Evolutionary conservation across 2,888 invertebrate species (phyloP).

Genomic region (Oxyscelio sp.): DNA sequence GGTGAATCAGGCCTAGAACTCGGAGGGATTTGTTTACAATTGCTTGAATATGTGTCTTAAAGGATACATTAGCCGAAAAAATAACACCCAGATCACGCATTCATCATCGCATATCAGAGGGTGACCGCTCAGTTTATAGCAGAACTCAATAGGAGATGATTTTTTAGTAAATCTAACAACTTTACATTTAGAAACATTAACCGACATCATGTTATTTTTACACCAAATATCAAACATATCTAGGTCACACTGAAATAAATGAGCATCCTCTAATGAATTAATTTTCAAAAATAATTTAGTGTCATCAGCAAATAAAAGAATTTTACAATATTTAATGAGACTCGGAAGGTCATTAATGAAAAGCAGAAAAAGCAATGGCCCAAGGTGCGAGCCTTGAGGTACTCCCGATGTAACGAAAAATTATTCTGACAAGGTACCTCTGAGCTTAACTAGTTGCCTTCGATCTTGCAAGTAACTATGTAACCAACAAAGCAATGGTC

Average conservation of each 20-base stretch:
- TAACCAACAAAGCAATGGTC: constrained; percentile 56
- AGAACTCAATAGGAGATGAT: background rate
- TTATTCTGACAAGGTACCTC: background rate
- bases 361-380: constrained; percentile 38
- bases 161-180: constrained; percentile 9
- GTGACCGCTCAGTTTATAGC: background rate
- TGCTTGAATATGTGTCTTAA: constrained; percentile 4
- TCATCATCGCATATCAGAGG: background rate
- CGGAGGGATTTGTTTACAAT: constrained; percentile 6
- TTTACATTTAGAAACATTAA: constrained; percentile 20
- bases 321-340: constrained; percentile 6
- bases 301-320: no score
- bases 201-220: background rate
- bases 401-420: constrained; percentile 19
- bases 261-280: background rate
- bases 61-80: constrained; percentile 5
- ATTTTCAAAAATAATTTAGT: constrained; percentile 1
- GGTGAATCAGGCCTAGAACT: constrained; percentile 22
- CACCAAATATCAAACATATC: background rate
- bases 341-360: constrained; percentile 40
- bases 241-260: constrained; percentile 13
- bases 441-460: constrained; percentile 31
- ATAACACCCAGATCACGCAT: constrained; percentile 16
- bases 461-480: constrained; percentile 45
- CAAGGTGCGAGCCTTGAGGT: constrained; percentile 55